Percentiles rank a stretch among this genome's conserved stretches.
Conservation (phyloP, 2,113 vertebrate species). For the Neoarius graeffei region DNA sequence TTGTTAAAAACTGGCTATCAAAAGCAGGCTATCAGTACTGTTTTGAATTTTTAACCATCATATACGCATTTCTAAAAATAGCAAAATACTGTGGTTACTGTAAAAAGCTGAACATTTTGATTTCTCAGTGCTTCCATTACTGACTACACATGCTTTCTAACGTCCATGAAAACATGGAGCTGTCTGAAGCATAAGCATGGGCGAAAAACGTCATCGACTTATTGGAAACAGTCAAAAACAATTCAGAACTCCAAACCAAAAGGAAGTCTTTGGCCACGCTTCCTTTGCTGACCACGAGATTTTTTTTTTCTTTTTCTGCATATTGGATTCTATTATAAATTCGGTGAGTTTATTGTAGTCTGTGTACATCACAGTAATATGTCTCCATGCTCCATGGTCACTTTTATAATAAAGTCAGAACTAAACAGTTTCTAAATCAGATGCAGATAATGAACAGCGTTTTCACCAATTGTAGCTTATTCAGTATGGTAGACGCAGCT, state of each 20-base stretch:
- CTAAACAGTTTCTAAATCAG: neutral
- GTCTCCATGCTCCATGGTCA: neutral
- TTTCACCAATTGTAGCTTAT: neutral
- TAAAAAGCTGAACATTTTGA: neutral
- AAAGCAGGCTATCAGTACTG: neutral
- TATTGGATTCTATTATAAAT: neutral
- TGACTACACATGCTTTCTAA: neutral
- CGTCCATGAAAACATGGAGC: neutral
- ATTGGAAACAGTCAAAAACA: neutral
- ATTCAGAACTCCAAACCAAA: neutral
- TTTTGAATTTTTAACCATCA: neutral
- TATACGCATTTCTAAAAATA: neutral
- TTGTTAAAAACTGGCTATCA: neutral
- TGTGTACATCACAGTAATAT: neutral
- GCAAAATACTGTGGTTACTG: neutral
- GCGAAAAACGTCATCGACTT: neutral
- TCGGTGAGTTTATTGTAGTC: no score
- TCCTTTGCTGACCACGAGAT: neutral
- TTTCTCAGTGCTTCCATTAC: neutral
- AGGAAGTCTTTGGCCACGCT: neutral
- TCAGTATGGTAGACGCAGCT: neutral
- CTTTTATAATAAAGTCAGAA: neutral
- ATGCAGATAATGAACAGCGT: neutral
- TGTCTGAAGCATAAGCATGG: neutral
- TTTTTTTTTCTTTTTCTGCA: neutral